A percentile compares a stretch with the other conserved stretches of the same genome.
These are phyloP conservation scores for Erythrolamprus reginae DNA, from an alignment of 2,113 vertebrate genomes.

Conservation along the genomic window DNA sequence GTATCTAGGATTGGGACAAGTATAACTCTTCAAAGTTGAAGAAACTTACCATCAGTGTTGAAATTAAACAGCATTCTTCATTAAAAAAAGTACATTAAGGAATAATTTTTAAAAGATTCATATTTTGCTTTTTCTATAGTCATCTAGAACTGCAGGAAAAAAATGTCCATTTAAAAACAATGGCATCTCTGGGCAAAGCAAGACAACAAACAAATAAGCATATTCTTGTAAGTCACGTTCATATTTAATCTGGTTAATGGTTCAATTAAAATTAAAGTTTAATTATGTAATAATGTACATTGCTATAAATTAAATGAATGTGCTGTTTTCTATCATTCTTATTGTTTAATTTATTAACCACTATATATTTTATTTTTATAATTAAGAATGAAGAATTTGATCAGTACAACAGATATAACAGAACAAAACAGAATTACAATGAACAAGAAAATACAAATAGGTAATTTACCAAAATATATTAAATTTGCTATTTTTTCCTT, in stretches of 20 bases:
- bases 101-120: not conserved
- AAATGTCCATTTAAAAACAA: conserved; percentile 9
- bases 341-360: not conserved
- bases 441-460: conserved; percentile 13
- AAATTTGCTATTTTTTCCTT: not conserved
- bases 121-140: conserved; percentile 18
- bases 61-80: not conserved
- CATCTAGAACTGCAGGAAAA: conserved; percentile 21
- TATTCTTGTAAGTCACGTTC: conserved; percentile 12
- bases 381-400: not conserved
- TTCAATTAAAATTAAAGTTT: not conserved
- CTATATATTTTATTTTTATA: not conserved
- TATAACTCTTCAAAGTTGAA: not conserved
- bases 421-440: not conserved
- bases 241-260: not conserved
- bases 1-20: not conserved
- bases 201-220: not conserved
- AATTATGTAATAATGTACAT: not conserved
- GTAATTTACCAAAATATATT: conserved; percentile 14
- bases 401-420: conserved; percentile 24
- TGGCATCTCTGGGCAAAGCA: not conserved
- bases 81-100: not conserved
- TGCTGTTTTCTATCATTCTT: not conserved
- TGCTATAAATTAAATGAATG: not conserved
- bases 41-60: not conserved